phyloP scores from a whole-genome alignment of 1,140 invertebrate genomes.

The Maniola jurtina region DNA sequence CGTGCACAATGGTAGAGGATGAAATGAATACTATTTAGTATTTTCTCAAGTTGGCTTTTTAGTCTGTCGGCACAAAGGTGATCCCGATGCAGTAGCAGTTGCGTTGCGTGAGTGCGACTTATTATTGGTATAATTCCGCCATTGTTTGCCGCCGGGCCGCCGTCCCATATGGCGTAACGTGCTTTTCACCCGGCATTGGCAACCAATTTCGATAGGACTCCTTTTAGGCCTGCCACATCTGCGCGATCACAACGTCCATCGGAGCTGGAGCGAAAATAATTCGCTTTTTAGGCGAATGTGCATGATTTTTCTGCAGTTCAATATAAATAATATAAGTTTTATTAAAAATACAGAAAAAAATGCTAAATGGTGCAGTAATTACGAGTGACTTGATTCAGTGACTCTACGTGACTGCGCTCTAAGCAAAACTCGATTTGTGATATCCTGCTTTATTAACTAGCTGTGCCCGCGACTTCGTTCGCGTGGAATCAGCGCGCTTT shows the following conservation, averaged over 20 bases:
- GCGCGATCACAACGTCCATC: neutral
- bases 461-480: too few species aligned
- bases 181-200: constrained; percentile 46
- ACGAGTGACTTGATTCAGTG: too few species aligned
- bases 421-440: too few species aligned
- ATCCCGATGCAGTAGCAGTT: constrained; percentile 55
- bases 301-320: too few species aligned
- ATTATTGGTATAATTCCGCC: constrained; percentile 74
- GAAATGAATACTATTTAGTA: neutral
- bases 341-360: too few species aligned
- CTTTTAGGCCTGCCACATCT: constrained; percentile 39
- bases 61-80: constrained; percentile 43
- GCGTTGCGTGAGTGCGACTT: constrained; percentile 59
- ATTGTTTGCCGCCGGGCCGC: constrained; percentile 66
- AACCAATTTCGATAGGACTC: constrained; percentile 64
- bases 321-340: too few species aligned
- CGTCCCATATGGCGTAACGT: constrained; percentile 75
- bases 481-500: too few species aligned
- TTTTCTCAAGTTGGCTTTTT: constrained; percentile 15
- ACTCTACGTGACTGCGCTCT: too few species aligned
- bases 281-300: too few species aligned
- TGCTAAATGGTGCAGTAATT: too few species aligned
- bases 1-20: neutral
- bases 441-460: too few species aligned
- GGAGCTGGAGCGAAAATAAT: neutral